phyloP scores from a whole-genome alignment of 1,140 invertebrate species.

The Pogonus chalceus region DNA sequence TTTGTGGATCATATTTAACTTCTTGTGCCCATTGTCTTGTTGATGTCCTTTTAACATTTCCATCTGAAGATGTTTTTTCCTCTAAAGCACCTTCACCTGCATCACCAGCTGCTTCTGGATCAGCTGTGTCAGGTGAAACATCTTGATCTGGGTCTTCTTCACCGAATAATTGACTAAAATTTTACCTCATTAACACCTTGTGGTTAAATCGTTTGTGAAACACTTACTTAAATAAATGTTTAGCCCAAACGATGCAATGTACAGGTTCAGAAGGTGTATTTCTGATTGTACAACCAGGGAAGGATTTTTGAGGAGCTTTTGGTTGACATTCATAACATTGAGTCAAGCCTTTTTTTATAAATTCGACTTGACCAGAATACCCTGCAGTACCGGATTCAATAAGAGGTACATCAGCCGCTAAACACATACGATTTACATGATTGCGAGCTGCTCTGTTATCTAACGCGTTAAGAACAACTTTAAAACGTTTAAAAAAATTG shows the following conservation, averaged over 20 bases:
- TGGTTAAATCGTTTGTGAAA: not conserved
- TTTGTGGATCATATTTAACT: slow-evolving; percentile 72
- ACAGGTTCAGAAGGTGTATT: slow-evolving; percentile 99
- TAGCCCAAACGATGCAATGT: slow-evolving; percentile 99
- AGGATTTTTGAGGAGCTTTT: slow-evolving; percentile 84
- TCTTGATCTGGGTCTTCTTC: slow-evolving; percentile 94
- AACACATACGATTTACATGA: slow-evolving; percentile 98
- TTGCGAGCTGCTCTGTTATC: slow-evolving; percentile 94
- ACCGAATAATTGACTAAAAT: slow-evolving; percentile 87
- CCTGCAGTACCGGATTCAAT: slow-evolving; percentile 96
- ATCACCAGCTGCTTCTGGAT: slow-evolving; percentile 66
- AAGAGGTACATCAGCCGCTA: slow-evolving; percentile 86
- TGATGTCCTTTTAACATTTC: slow-evolving; percentile 71
- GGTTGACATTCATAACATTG: slow-evolving; percentile 97
- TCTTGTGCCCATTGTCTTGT: slow-evolving; percentile 83
- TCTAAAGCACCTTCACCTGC: slow-evolving; percentile 37
- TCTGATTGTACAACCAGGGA: slow-evolving; percentile 95
- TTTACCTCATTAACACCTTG: slow-evolving; percentile 12
- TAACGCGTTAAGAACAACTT: slow-evolving; percentile 91
- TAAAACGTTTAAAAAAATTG: slow-evolving; percentile 86
- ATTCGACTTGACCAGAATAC: slow-evolving; percentile 86
- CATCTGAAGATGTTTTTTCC: slow-evolving; percentile 36
- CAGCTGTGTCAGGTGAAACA: slow-evolving; percentile 93
- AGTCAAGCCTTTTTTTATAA: slow-evolving; percentile 79
- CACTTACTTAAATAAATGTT: slow-evolving; percentile 93